Evolutionary conservation across 2,113 vertebrate genomes (phyloP).

Genomic region (Synodontis membranacea): DNA sequence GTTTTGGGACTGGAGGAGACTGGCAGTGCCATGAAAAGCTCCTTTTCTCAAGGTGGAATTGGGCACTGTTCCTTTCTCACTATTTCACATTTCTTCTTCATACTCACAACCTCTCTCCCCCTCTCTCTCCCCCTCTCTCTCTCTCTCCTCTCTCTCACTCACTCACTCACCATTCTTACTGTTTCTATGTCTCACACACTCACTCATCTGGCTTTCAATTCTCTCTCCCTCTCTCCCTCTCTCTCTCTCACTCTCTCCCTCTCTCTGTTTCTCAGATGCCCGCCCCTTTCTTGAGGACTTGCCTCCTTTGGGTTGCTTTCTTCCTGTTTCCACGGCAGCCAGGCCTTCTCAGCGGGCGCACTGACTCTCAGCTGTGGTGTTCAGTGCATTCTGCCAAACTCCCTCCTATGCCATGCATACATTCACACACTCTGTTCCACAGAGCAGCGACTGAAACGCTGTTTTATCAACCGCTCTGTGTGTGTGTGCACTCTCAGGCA

Average conservation of each 20-base stretch:
- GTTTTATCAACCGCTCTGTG: background rate
- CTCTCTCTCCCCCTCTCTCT: constrained; percentile 8
- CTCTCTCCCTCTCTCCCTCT: constrained; percentile 28
- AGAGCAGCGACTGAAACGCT: background rate
- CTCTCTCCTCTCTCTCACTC: background rate
- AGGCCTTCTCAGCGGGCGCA: constrained; percentile 51
- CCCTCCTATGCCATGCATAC: constrained; percentile 29
- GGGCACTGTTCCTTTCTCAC: constrained; percentile 28
- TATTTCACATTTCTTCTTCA: background rate
- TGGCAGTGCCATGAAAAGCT: constrained; percentile 10
- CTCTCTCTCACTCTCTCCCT: constrained; percentile 10
- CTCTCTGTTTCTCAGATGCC: constrained; percentile 25
- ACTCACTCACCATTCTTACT: background rate
- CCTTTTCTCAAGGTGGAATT: background rate
- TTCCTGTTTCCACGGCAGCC: constrained; percentile 65
- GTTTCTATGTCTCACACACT: constrained; percentile 3
- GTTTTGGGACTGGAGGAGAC: constrained; percentile 30
- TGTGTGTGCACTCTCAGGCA: constrained; percentile 3
- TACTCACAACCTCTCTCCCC: constrained; percentile 1
- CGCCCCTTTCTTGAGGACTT: constrained; percentile 49
- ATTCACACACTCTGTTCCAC: background rate
- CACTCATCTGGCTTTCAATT: constrained; percentile 9
- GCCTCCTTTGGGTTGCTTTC: constrained; percentile 51
- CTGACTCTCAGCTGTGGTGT: constrained; percentile 35
- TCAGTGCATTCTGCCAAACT: constrained; percentile 43